Conservation (phyloP, 2,113 vertebrate species). For the Poeciliopsis prolifica region DNA sequence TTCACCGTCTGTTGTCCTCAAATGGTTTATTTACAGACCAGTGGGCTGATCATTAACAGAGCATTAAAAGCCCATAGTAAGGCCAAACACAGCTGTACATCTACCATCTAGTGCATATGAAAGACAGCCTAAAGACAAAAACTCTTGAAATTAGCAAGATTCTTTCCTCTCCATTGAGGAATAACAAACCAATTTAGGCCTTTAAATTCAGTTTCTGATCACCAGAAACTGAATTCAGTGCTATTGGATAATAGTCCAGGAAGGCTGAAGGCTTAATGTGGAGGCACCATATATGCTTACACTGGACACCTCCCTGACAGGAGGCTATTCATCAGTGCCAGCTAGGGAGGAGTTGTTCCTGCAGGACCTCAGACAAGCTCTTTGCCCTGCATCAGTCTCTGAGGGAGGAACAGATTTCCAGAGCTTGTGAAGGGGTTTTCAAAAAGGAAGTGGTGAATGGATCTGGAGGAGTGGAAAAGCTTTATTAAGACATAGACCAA, state of each 20-base stretch:
- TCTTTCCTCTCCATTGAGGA: constrained; percentile 7
- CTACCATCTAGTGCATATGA: constrained; percentile 1
- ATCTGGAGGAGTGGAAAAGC: constrained; percentile 36
- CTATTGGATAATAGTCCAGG: constrained; percentile 66
- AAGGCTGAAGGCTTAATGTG: constrained; percentile 42
- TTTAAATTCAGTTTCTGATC: constrained; percentile 41
- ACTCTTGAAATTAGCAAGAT: constrained; percentile 15
- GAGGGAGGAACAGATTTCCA: constrained; percentile 28
- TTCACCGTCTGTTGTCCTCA: constrained; percentile 34
- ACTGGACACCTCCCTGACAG: constrained; percentile 51
- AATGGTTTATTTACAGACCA: constrained; percentile 63
- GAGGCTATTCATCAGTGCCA: constrained; percentile 52
- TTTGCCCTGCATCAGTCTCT: constrained; percentile 12
- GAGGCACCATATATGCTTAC: constrained; percentile 35
- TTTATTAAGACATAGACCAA: constrained; percentile 60
- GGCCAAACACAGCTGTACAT: constrained; percentile 29
- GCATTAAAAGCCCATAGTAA: constrained; percentile 24
- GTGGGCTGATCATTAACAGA: constrained; percentile 70
- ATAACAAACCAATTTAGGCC: constrained; percentile 32
- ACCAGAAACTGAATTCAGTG: constrained; percentile 27
- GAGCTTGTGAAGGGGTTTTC: constrained; percentile 33
- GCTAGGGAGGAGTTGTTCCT: constrained; percentile 64
- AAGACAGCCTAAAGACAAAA: constrained; percentile 15
- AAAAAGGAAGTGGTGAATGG: constrained; percentile 29
- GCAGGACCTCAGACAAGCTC: constrained; percentile 43